Evolutionary conservation across 2,113 vertebrate genomes (phyloP), one percentile per base, ranked within the genome.

Genomic region (Stigmatopora argus): DNA sequence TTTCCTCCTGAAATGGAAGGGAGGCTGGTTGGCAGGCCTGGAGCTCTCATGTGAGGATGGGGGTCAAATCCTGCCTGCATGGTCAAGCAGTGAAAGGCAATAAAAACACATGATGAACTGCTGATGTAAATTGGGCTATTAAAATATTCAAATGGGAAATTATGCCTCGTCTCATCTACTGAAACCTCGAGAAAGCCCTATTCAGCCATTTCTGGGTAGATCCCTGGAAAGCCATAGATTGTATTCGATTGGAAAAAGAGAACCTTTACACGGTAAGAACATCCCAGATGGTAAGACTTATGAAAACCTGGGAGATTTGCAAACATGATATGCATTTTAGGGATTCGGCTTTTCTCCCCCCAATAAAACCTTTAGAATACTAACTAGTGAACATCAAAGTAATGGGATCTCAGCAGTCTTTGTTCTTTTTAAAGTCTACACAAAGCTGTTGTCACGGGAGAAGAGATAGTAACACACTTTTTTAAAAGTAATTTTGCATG

Each of bases 1-100:
- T 98, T 98, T 71, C 96, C 94, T 15, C 96, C 96, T 0, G 96
- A 94, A 78, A 98, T 98, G 74, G 96, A 95, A 0, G 94, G 91
- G 45, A 98, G 92, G 84, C 94, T 93, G 0, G 93, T 90, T 53
- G 95, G 93, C 64, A 98, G 91, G 19, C 94, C 95, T 0, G 95
- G 92, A 64, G 94, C 91, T 83, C 96, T 86, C 96, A 98, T 96
- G 87, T 93, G 92, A 0, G 95, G 90, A 62, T 98, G 96, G 0
- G 96, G 95, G 81, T 98, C 96, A 18, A 98, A 98, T 0, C 94
- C 94, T 1, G 94, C 93, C 96, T 98, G 84, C 0, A 71, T 4
- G 3, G 79, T 52, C 31, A 71, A 62, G 44, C 55, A 53, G 1
- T 60, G 9, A 7, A 46, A 52, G 11, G 8, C 59, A 64, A 60